Base-by-base conservation (phyloP, 2,113 vertebrate genomes). In the Cariama cristata region DNA sequence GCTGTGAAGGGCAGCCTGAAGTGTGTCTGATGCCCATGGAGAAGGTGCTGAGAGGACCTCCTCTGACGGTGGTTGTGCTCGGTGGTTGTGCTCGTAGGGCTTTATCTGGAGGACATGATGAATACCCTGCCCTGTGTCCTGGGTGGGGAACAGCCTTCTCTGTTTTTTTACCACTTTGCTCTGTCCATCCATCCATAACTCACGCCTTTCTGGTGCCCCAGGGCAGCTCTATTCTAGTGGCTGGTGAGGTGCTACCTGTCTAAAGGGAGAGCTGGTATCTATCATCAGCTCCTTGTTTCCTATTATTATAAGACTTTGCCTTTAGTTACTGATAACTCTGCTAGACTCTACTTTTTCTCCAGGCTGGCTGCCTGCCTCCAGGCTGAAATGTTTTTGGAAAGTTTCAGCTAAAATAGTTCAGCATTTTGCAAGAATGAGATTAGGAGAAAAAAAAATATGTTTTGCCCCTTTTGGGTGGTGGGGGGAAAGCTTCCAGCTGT, bases 391-490 rank as follows among this genome's bases (percentile, higher is more conserved):
- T 13, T 69, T 86, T 74, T 66, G 91, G 83, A 91, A 97, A 92
- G 81, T 55, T 90, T 84, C 83, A 80, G 64, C 76, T 74, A 58
- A 86, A 94, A 91, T 38, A 90, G 17, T 49, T 77, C 62, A 86
- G 83, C 28, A 18, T 94, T 96, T 90, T 94, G 83, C 95, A 96
- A 96, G 76, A 91, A 35, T 38, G 85, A 77, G 38, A 84, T 92
- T 80, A 86, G 64, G 67, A 80, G 30, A 4, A 0, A 3, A 12
- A 55, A n/a, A 53, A 35, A 62, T 11, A 42, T 8, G 3, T 76
- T 83, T 90, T 92, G 30, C 72, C 67, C 33, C 28, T 20, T 9
- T 38, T 86, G 79, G 24, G 63, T 58, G 75, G 86, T 38, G 38
- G 58, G 71, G 83, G 44, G 47, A 68, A 80, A 59, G 33, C 6